phyloP scores from a whole-genome alignment of 2,888 invertebrate species.

The Dasysyrphus albostriatus region DNA sequence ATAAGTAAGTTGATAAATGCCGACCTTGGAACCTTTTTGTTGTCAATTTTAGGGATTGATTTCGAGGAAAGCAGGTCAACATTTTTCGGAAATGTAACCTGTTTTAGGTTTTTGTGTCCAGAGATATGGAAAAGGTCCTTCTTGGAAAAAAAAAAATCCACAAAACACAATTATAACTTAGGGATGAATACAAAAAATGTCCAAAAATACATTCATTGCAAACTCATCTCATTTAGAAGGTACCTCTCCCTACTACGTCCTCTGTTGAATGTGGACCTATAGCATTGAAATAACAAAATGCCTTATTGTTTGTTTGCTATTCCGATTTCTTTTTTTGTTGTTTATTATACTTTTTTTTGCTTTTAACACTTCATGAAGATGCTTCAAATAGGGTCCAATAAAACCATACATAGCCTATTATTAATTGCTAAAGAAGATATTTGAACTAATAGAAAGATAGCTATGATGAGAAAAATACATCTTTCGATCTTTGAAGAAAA shows the following conservation, averaged over 20 bases:
- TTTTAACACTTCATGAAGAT: not conserved
- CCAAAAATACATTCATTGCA: conserved; percentile 1
- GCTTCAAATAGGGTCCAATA: not conserved
- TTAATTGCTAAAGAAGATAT: not conserved
- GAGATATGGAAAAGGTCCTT: conserved; percentile 23
- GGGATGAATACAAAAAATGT: not conserved
- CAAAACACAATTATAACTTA: not conserved
- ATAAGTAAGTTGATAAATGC: conserved; percentile 8
- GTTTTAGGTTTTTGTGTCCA: not conserved
- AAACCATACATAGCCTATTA: not conserved
- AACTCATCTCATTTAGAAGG: not conserved
- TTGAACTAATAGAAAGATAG: not conserved
- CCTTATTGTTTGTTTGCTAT: not conserved
- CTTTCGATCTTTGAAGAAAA: not conserved
- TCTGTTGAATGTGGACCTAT: not conserved
- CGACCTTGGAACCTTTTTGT: conserved; percentile 38
- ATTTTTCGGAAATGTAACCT: conserved; percentile 23
- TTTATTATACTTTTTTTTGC: not conserved
- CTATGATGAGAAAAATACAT: not conserved
- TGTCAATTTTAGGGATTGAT: conserved; percentile 13
- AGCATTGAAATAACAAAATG: not conserved
- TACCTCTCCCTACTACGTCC: not conserved
- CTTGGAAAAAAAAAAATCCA: conserved; percentile 12
- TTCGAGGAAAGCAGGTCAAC: conserved; percentile 31
- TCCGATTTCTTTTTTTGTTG: not conserved